phyloP scores from a whole-genome alignment of 2,888 invertebrate genomes.

The Dendrolimus houi region DNA sequence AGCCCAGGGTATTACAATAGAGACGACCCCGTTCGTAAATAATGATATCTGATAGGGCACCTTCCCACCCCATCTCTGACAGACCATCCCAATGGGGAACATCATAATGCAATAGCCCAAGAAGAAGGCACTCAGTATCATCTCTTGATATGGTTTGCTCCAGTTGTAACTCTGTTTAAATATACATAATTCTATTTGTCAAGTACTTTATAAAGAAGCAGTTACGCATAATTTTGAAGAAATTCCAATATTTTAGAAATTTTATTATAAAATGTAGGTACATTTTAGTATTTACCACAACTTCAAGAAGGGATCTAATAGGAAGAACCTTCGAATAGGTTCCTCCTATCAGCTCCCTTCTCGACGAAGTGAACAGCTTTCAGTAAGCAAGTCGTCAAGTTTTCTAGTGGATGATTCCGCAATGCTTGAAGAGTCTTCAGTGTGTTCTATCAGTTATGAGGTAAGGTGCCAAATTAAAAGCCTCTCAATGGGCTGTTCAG shows the following conservation, averaged over 20 bases:
- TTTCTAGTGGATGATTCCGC: no score
- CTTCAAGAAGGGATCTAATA: no score
- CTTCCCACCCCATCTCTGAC: slow-evolving; percentile 78
- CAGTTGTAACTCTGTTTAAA: slow-evolving; percentile 36
- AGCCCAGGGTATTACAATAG: slow-evolving; percentile 38
- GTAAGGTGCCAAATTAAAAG: no score
- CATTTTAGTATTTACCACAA: not conserved
- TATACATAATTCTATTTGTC: slow-evolving; percentile 3
- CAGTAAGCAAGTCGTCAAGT: no score
- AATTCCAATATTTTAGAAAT: not conserved
- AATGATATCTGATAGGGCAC: slow-evolving; percentile 60
- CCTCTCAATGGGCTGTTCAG: not conserved
- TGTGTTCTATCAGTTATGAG: not conserved
- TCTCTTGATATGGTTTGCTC: slow-evolving; percentile 43
- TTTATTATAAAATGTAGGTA: not conserved
- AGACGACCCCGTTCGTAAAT: slow-evolving; percentile 24
- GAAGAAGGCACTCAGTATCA: slow-evolving; percentile 62
- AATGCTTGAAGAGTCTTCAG: no score
- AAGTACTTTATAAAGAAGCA: not conserved
- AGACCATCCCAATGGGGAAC: slow-evolving; percentile 71
- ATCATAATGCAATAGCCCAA: slow-evolving; percentile 71
- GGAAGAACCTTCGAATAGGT: no score
- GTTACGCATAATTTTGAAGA: slow-evolving; percentile 2
- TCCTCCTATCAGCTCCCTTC: no score
- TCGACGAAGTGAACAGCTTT: no score